Conservation (phyloP, 2,113 vertebrate species). For the Gila orcuttii region DNA sequence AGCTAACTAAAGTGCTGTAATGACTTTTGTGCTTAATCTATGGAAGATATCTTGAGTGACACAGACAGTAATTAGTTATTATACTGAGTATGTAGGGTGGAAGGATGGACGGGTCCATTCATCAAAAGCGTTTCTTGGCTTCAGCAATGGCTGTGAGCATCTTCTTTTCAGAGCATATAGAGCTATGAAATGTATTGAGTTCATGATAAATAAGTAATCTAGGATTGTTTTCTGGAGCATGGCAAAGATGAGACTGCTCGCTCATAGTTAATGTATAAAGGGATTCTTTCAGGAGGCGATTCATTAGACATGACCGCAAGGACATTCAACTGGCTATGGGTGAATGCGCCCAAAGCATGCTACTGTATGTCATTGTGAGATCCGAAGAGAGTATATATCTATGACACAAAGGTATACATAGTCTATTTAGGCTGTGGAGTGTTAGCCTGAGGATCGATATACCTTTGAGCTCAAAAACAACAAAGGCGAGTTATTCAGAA, state of each 20-base stretch:
- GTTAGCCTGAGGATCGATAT: constrained; percentile 2
- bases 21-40: constrained; percentile 65
- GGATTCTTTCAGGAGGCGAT: constrained; percentile 62
- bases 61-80: constrained; percentile 69
- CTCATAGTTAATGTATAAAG: constrained; percentile 59
- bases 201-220: constrained; percentile 57
- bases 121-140: constrained; percentile 47
- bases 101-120: constrained; percentile 65
- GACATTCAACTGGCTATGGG: neutral
- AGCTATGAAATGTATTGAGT: constrained; percentile 49
- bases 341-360: neutral
- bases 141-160: constrained; percentile 61
- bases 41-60: constrained; percentile 69
- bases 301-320: constrained; percentile 46
- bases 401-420: neutral
- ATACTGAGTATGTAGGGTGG: constrained; percentile 72
- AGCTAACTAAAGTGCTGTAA: constrained; percentile 53
- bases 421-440: neutral
- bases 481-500: constrained; percentile 15
- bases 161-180: constrained; percentile 60
- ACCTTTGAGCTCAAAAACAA: constrained; percentile 17
- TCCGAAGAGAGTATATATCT: neutral
- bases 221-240: constrained; percentile 55
- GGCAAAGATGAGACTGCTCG: constrained; percentile 18
- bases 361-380: neutral